phyloP scores from a whole-genome alignment of 2,113 vertebrate species.

The Saguinus imperator region DNA sequence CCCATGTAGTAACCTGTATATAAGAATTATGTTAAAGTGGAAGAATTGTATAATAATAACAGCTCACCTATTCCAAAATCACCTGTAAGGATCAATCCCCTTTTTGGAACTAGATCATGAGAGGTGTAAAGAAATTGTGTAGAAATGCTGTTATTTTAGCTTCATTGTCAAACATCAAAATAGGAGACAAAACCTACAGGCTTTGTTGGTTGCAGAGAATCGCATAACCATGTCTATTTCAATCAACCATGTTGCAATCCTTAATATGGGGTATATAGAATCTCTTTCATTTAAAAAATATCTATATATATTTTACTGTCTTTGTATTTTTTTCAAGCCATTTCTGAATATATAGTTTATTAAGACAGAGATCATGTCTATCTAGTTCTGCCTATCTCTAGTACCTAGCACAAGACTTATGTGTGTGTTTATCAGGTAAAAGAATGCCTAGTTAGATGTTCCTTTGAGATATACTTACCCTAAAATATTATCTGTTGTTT shows the following conservation, averaged over 20 bases:
- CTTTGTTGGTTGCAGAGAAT: neutral
- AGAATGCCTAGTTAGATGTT: neutral
- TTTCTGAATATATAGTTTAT: neutral
- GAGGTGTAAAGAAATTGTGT: neutral
- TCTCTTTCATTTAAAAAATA: neutral
- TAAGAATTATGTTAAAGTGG: neutral
- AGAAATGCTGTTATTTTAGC: neutral
- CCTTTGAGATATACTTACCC: neutral
- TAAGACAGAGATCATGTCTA: neutral
- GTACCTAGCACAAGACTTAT: neutral
- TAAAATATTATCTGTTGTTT: neutral
- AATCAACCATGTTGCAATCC: neutral
- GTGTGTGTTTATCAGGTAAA: neutral
- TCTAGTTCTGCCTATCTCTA: neutral
- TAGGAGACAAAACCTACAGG: neutral
- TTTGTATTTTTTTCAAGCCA: neutral
- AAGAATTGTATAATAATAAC: neutral
- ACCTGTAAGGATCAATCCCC: neutral
- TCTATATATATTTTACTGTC: neutral
- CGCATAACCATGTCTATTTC: neutral
- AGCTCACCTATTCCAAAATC: neutral
- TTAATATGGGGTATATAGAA: neutral
- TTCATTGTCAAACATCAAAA: neutral
- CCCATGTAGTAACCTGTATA: neutral
- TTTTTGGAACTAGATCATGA: neutral